Conservation (phyloP, 1,140 invertebrate species). For the Papilio machaon region DNA sequence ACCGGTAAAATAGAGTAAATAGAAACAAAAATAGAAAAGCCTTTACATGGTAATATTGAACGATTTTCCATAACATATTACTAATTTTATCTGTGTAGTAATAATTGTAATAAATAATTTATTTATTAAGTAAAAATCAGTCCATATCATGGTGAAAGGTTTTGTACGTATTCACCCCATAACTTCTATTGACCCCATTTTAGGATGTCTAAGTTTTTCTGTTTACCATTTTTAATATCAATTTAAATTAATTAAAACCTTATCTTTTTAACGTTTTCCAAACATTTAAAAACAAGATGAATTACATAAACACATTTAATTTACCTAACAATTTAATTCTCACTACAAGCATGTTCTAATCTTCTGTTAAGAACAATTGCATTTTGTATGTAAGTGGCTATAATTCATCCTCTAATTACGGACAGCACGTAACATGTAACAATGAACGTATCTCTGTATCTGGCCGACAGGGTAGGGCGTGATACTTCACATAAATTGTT, state of each 20-base stretch:
- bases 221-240: not conserved
- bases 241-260: not conserved
- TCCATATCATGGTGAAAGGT: too few relatives aligned
- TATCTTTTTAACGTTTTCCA: not conserved
- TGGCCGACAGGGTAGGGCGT: slow-evolving; percentile 43
- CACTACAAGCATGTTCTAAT: not conserved
- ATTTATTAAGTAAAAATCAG: too few relatives aligned
- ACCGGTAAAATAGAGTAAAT: too few relatives aligned
- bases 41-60: too few relatives aligned
- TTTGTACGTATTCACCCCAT: too few relatives aligned
- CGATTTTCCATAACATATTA: too few relatives aligned
- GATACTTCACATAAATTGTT: slow-evolving; percentile 51
- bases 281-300: not conserved
- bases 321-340: not conserved
- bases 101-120: too few relatives aligned
- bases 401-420: slow-evolving; percentile 35
- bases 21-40: too few relatives aligned
- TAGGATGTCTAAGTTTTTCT: not conserved
- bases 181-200: too few relatives aligned
- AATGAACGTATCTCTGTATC: slow-evolving; percentile 47
- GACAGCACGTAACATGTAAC: slow-evolving; percentile 37
- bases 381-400: slow-evolving; percentile 12
- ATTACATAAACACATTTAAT: not conserved
- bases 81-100: too few relatives aligned
- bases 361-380: not conserved